phyloP scores from a whole-genome alignment of 2,888 invertebrate genomes.

The Rhingia campestris region DNA sequence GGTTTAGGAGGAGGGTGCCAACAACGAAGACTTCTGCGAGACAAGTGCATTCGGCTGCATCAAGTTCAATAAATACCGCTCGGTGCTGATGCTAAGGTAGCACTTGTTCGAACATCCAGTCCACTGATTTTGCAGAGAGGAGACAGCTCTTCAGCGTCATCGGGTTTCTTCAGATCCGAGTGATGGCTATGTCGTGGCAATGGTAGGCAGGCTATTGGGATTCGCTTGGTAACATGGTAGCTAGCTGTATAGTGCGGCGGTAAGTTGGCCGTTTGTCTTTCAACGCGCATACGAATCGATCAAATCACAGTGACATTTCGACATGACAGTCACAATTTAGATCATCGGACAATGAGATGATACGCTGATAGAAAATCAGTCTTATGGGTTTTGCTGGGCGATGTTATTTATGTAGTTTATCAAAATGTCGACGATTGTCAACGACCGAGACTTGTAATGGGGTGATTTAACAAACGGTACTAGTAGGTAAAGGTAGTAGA shows the following conservation, averaged over 20 bases:
- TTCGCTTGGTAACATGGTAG: slow-evolving; percentile 35
- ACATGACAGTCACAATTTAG: slow-evolving; percentile 74
- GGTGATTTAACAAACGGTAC: slow-evolving; percentile 43
- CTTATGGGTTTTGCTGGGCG: slow-evolving; percentile 48
- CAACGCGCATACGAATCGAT: slow-evolving; percentile 71
- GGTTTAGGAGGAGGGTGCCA: slow-evolving; percentile 35
- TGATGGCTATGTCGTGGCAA: slow-evolving; percentile 71
- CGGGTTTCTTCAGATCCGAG: slow-evolving; percentile 47
- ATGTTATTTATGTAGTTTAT: slow-evolving; percentile 72
- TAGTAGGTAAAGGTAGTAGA: slow-evolving; percentile 22
- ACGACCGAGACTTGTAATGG: slow-evolving; percentile 39
- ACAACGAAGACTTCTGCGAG: slow-evolving; percentile 44
- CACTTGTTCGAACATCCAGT: slow-evolving; percentile 63
- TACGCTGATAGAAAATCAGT: slow-evolving; percentile 64
- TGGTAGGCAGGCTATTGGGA: slow-evolving; percentile 65
- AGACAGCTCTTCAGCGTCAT: slow-evolving; percentile 72
- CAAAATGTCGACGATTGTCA: slow-evolving; percentile 57
- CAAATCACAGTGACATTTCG: slow-evolving; percentile 60
- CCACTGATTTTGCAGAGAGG: slow-evolving; percentile 54
- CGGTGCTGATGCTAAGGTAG: slow-evolving; percentile 35
- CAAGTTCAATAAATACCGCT: slow-evolving; percentile 73
- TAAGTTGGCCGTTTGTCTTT: slow-evolving; percentile 63
- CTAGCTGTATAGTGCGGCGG: slow-evolving; percentile 28
- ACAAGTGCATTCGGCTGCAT: slow-evolving; percentile 63
- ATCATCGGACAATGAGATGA: slow-evolving; percentile 71